Conservation (phyloP, 1,140 invertebrate genomes). For the Drosophila athabasca region DNA sequence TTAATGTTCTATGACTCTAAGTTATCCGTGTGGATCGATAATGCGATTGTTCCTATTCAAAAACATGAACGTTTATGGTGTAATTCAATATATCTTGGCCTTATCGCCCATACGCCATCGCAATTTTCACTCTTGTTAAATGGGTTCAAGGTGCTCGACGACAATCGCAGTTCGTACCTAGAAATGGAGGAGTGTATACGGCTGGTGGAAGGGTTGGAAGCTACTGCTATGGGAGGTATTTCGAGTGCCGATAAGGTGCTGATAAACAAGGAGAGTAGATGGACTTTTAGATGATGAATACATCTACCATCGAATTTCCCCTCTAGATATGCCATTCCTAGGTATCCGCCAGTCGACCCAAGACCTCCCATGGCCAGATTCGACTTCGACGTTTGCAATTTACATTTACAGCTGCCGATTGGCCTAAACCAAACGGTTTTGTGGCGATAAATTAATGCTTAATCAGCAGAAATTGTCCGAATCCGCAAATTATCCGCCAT, state of each 20-base stretch:
- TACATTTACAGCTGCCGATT: slow-evolving; percentile 58
- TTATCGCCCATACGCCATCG: slow-evolving; percentile 55
- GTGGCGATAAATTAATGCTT: slow-evolving; percentile 76
- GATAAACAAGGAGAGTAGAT: no score
- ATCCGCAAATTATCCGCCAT: slow-evolving; percentile 73
- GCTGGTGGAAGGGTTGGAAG: neutral
- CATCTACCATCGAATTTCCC: neutral
- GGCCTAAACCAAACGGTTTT: slow-evolving; percentile 15
- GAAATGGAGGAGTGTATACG: neutral
- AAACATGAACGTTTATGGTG: slow-evolving; percentile 30
- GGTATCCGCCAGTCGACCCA: slow-evolving; percentile 50
- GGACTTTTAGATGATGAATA: no score
- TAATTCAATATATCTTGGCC: slow-evolving; percentile 28
- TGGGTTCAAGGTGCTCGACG: slow-evolving; percentile 61
- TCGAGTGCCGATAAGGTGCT: no score
- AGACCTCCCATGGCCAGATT: slow-evolving; percentile 27
- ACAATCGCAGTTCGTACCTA: neutral
- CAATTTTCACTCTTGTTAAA: slow-evolving; percentile 64
- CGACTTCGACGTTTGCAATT: slow-evolving; percentile 49
- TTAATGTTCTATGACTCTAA: slow-evolving; percentile 11
- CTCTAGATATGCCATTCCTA: neutral
- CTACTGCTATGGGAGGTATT: no score
- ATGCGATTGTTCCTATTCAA: slow-evolving; percentile 28
- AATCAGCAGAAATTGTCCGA: slow-evolving; percentile 78
- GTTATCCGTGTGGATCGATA: neutral